These are phyloP conservation scores for Hypomecis atomaria DNA, from an alignment of 2,888 invertebrate species.

Conservation along the genomic window DNA sequence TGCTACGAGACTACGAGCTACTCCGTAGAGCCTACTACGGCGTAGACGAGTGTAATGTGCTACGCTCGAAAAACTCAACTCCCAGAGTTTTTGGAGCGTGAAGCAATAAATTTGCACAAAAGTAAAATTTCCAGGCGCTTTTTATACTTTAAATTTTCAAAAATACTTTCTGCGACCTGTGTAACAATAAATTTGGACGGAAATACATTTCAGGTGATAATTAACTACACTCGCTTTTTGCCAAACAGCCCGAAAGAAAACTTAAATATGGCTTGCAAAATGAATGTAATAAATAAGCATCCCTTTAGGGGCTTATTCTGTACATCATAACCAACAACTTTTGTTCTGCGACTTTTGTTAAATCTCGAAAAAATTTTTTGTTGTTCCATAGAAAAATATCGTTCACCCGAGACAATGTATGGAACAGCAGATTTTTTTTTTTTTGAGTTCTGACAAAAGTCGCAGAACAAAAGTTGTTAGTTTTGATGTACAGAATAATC, in stretches of 20 bases:
- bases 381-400: no score
- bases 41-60: conserved; percentile 3
- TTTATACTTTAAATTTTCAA: background rate
- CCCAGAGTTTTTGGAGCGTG: background rate
- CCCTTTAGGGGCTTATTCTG: no score
- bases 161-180: background rate
- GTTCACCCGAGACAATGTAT: no score
- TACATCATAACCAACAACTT: no score
- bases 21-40: conserved; percentile 3
- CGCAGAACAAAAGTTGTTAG: no score
- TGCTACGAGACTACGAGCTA: background rate
- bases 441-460: no score
- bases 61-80: conserved; percentile 6
- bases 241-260: background rate
- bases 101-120: conserved; percentile 9
- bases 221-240: background rate
- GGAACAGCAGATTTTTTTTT: no score
- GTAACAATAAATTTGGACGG: background rate
- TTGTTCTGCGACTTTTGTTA: no score
- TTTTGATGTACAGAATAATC: no score
- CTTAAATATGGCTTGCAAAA: background rate
- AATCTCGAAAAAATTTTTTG: no score
- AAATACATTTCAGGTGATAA: conserved; percentile 3
- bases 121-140: background rate
- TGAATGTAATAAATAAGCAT: no score